phyloP scores from a whole-genome alignment of 2,888 invertebrate genomes.

The Oxytorus armatus region DNA sequence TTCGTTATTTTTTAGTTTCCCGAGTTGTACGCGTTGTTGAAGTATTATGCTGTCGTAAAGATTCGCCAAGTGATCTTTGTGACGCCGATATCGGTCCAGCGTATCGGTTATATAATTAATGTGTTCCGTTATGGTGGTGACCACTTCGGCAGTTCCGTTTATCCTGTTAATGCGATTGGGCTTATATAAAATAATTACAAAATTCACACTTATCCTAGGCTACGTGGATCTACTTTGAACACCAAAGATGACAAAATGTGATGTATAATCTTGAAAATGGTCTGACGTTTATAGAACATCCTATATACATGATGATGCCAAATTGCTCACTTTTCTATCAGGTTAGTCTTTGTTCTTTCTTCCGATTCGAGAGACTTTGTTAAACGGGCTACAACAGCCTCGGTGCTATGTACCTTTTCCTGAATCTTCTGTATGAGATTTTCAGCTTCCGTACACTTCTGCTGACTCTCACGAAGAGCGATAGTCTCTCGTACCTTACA shows the following conservation, averaged over 20 bases:
- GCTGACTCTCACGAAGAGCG: slow-evolving; percentile 48
- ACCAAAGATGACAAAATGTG: too few species aligned
- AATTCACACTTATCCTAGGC: too few species aligned
- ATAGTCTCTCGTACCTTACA: slow-evolving; percentile 52
- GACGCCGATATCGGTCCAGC: slow-evolving; percentile 69
- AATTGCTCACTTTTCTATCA: slow-evolving; percentile 62
- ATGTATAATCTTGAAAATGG: not conserved
- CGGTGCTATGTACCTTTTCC: slow-evolving; percentile 67
- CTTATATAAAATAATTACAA: too few species aligned
- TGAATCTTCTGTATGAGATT: slow-evolving; percentile 62
- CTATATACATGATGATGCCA: too few species aligned
- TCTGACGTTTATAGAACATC: not conserved
- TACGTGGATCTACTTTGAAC: too few species aligned
- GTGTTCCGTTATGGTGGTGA: slow-evolving; percentile 71
- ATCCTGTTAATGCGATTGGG: slow-evolving; percentile 61
- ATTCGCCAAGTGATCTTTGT: slow-evolving; percentile 67
- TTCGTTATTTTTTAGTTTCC: slow-evolving; percentile 33
- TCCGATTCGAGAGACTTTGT: slow-evolving; percentile 44
- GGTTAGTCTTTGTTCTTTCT: slow-evolving; percentile 39
- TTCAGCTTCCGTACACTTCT: slow-evolving; percentile 55
- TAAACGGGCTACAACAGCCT: slow-evolving; percentile 57
- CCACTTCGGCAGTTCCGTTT: slow-evolving; percentile 70
- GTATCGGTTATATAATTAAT: slow-evolving; percentile 71
- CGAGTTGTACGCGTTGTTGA: slow-evolving; percentile 57
- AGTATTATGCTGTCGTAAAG: slow-evolving; percentile 69